Evolutionary conservation across 2,113 vertebrate species (phyloP), one percentile per base, ranked within the genome.

Genomic region (Machaerirhynchus nigripectus): DNA sequence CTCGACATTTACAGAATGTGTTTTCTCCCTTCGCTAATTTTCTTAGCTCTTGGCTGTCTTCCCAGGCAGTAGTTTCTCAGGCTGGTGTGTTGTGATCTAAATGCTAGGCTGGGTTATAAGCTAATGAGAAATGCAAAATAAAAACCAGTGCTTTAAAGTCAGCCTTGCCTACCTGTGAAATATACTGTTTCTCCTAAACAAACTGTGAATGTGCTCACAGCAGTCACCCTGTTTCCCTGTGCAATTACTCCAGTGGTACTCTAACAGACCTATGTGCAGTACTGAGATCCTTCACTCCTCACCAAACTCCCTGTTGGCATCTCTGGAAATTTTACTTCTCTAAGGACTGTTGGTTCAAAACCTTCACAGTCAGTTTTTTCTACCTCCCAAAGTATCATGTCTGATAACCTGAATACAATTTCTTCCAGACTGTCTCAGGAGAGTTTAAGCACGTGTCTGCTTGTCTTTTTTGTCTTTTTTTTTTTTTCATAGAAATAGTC

Each of bases 1-100:
- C 8, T 86, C 82, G 90, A 56, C 78, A 81, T 94, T 95, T 96
- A 95, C 46, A 96, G 71, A 87, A 77, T 9, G 14, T 75, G 55
- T 89, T 93, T 96, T 95, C 90, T 94, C 71, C 37, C 79, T 90
- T 94, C 13, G 24, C 90, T 95, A 89, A 95, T 97, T 96, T 96
- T 92, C 92, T 93, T 80, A 77, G 85, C 31, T 95, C 60, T 88
- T 95, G 95, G 87, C 91, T 92, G 47, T 67, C 39, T 97, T 95
- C 87, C 95, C 90, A 96, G 95, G 42, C 87, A 89, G 79, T 19
- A 74, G 89, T 52, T 95, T 91, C 81, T 95, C 73, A 64, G 73
- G 60, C 55, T 86, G 50, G 33, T 30, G 19, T 89, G 74, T 76
- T 94, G 73, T 85, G 86, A 82, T 84, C 84, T 90, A 90, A 87